Base-by-base conservation (phyloP, 2,113 vertebrate species). In the Nothocercus nigrocapillus region DNA sequence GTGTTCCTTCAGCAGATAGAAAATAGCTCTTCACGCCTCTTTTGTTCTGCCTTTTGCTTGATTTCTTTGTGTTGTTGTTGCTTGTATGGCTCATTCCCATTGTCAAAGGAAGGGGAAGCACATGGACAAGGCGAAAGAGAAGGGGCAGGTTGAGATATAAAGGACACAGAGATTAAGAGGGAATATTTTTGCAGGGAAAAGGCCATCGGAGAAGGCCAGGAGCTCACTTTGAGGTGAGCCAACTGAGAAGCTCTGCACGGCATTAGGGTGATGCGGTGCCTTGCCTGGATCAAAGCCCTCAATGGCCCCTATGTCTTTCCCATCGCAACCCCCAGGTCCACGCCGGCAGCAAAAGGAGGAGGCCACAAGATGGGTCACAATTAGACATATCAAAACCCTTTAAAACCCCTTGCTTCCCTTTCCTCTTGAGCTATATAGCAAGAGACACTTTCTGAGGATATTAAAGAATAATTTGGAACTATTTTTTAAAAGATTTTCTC, bases 1-100 rank as follows among this genome's bases (percentile, higher is more conserved):
- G 5, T 36, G 53, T 82, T 95, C 38, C 63, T 82, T 74, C 59
- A 80, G 36, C 54, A 93, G 54, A 63, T 1, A 80, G 78, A 88
- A 94, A 88, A 89, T 58, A 82, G 51, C 44, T 78, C 5, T 40
- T 66, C 21, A 42, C 2, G 4, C 2, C 4, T 16, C 7, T 82
- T 8, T 49, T 49, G 49, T 63, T 66, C 34, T 68, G 25, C 7
- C 7, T 88, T 87, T 94, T 58, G 9, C n/a, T 69, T 69, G 8
- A 28, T 49, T 84, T 84, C 5, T 90, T 91, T 8, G 54, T 69
- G 2, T 47, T 64, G 5, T 18, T 66, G 8, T 32, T 69, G 28
- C 59, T 90, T 86, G 18, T 72, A 18, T 61, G 84, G 22, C 40
- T 69, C 76, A 38, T 73, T 70, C 24, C 67, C 6, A 2, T 30